Conservation (phyloP, 2,888 invertebrate species). For the Parasteatoda lunata region DNA sequence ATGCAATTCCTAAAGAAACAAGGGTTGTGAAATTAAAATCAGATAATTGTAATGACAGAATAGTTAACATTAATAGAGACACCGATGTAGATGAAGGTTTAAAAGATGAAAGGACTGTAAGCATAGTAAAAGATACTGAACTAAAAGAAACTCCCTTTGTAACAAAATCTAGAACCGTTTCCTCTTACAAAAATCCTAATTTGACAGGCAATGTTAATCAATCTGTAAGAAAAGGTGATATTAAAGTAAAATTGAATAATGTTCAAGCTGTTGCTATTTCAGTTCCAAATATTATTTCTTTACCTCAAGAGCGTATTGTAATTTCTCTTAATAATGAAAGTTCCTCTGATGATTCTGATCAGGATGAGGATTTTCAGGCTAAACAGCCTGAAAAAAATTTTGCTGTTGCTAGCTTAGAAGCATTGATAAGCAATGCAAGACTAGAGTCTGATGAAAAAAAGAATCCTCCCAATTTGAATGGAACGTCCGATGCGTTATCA, state of each 20-base stretch:
- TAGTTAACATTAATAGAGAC: neutral
- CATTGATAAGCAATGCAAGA: constrained; percentile 47
- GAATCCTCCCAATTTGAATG: neutral
- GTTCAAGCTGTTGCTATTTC: neutral
- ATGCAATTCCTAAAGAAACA: no score
- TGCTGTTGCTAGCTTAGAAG: constrained; percentile 43
- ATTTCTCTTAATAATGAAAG: constrained; percentile 51
- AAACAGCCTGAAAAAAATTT: neutral
- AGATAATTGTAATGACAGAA: neutral
- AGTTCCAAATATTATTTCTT: neutral
- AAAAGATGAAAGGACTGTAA: neutral
- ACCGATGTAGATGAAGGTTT: neutral
- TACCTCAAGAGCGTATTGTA: constrained; percentile 26
- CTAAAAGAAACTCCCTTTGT: neutral
- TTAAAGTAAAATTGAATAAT: constrained; percentile 2
- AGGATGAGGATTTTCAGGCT: constrained; percentile 8
- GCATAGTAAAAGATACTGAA: neutral
- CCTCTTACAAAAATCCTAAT: neutral
- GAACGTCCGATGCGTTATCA: constrained; percentile 13
- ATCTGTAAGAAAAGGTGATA: neutral
- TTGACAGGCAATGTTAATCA: neutral
- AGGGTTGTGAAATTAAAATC: no score
- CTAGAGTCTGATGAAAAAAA: constrained; percentile 35
- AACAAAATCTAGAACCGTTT: neutral
- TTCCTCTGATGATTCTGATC: constrained; percentile 30